A percentile compares a stretch with the other conserved stretches of the same genome.
Evolutionary conservation across 1,140 invertebrate genomes (phyloP).

Genomic region (Psilanteris sp.): DNA sequence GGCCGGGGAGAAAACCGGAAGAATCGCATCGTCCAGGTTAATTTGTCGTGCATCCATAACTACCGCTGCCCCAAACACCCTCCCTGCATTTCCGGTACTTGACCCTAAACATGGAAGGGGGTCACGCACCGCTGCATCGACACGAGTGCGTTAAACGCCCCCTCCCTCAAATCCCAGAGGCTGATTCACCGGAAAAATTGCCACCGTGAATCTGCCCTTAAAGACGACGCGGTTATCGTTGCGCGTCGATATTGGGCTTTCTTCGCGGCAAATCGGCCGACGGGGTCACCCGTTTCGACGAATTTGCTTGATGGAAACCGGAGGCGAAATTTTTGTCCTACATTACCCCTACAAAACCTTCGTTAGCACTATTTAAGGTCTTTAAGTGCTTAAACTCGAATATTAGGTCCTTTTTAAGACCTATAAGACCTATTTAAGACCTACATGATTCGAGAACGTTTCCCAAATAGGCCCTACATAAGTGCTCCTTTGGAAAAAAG

Average conservation of each 20-base stretch:
- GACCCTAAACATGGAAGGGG: slow-evolving; percentile 68
- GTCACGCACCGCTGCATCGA: slow-evolving; percentile 67
- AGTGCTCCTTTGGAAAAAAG: too few relatives aligned
- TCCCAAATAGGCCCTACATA: too few relatives aligned
- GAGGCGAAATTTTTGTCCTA: too few relatives aligned
- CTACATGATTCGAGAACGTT: too few relatives aligned
- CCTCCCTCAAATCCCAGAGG: slow-evolving; percentile 62
- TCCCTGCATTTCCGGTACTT: slow-evolving; percentile 69
- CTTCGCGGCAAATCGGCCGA: slow-evolving; percentile 8
- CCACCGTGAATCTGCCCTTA: slow-evolving; percentile 58
- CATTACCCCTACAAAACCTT: too few relatives aligned
- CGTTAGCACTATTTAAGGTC: too few relatives aligned
- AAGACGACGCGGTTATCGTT: slow-evolving; percentile 22
- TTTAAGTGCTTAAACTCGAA: too few relatives aligned
- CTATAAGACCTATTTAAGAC: too few relatives aligned
- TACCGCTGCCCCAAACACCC: slow-evolving; percentile 54
- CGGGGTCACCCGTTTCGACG: not conserved
- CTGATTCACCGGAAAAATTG: slow-evolving; percentile 63
- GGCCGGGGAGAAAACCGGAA: slow-evolving; percentile 51
- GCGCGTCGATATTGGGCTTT: slow-evolving; percentile 15
- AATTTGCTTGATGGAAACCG: slow-evolving; percentile 16
- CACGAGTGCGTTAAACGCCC: slow-evolving; percentile 65
- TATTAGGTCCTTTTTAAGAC: too few relatives aligned
- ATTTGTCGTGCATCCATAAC: slow-evolving; percentile 70
- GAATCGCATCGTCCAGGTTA: slow-evolving; percentile 67